Conservation (phyloP, 2,797 vertebrate species). For the Sphaeramia orbicularis region DNA sequence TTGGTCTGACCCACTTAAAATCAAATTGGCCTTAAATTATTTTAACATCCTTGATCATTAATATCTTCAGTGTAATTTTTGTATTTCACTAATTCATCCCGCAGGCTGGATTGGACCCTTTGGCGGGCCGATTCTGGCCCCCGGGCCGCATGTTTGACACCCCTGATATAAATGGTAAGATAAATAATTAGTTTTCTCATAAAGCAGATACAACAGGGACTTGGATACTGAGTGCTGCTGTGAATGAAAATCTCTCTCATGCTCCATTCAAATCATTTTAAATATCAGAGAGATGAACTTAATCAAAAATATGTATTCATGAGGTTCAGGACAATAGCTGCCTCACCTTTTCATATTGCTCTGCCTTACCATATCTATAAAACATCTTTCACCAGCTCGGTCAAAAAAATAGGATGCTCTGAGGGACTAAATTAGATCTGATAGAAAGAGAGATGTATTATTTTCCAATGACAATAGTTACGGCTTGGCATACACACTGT, state of each 20-base stretch:
- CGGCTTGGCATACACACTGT: conserved; percentile 32
- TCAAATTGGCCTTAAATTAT: no score
- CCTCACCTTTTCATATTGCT: conserved; percentile 60
- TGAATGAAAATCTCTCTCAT: conserved; percentile 23
- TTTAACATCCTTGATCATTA: no score
- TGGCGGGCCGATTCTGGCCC: no score
- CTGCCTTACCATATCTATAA: conserved; percentile 48
- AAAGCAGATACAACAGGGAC: conserved; percentile 37
- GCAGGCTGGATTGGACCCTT: no score
- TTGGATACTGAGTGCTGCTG: conserved; percentile 24
- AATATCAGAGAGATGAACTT: conserved; percentile 66
- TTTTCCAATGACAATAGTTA: conserved; percentile 48
- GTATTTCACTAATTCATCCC: no score
- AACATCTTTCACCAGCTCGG: conserved; percentile 60
- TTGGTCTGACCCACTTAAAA: no score
- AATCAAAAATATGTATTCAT: conserved; percentile 76
- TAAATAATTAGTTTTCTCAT: conserved; percentile 48
- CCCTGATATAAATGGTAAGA: conserved; percentile 27
- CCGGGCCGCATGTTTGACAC: no score
- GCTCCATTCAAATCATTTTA: conserved; percentile 38
- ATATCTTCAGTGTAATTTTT: no score
- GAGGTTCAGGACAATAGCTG: conserved; percentile 62
- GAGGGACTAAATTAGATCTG: conserved; percentile 64
- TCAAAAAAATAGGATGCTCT: conserved; percentile 50
- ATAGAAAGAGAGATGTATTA: conserved; percentile 59